These are phyloP conservation scores for Siphamia tubifer DNA, from an alignment of 2,113 vertebrate species.

Conservation along the genomic window DNA sequence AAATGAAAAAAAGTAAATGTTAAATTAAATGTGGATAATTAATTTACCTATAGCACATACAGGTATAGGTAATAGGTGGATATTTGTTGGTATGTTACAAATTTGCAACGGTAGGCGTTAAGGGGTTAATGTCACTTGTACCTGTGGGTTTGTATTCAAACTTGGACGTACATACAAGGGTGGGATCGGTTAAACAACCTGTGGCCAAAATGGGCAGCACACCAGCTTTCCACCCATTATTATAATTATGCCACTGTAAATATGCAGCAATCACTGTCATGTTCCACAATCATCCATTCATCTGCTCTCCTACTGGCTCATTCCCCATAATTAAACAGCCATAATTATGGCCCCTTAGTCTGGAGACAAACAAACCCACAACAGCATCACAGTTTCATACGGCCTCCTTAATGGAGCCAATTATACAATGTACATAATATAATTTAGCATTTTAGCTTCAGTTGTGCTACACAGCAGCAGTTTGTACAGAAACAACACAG, in stretches of 20 bases:
- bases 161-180: too few relatives aligned
- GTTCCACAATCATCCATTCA: background rate
- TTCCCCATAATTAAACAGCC: background rate
- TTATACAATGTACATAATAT: conserved; percentile 31
- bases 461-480: background rate
- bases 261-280: conserved; percentile 30
- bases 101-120: too few relatives aligned
- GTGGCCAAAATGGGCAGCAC: conserved; percentile 2
- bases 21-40: too few relatives aligned
- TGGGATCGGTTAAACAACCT: conserved; percentile 4
- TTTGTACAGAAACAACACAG: too few relatives aligned
- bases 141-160: too few relatives aligned
- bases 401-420: conserved; percentile 23
- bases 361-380: conserved; percentile 8
- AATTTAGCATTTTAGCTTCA: conserved; percentile 7
- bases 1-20: too few relatives aligned
- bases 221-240: conserved; percentile 34
- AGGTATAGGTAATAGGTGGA: too few relatives aligned
- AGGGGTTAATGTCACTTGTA: too few relatives aligned
- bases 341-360: conserved; percentile 44
- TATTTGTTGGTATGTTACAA: too few relatives aligned
- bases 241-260: conserved; percentile 44
- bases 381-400: conserved; percentile 36
- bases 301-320: background rate
- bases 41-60: too few relatives aligned